phyloP scores from a whole-genome alignment of 2,113 vertebrate species.

The Probosciger aterrimus region DNA sequence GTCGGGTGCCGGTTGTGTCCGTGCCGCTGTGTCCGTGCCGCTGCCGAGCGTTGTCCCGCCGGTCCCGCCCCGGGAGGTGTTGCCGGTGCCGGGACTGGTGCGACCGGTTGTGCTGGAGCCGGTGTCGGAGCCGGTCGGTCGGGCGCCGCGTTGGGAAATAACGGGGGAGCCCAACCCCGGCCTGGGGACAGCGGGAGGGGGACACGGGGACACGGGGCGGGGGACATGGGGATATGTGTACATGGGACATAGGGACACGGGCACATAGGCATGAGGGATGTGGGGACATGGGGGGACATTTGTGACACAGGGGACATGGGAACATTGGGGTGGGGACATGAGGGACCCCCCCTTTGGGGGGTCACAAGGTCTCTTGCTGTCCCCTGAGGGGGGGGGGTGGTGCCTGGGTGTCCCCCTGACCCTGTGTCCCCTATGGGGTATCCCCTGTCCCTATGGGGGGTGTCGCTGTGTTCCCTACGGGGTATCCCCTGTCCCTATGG shows the following conservation, averaged over 20 bases:
- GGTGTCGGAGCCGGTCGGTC: not conserved
- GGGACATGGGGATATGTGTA: too few species aligned
- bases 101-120: not conserved
- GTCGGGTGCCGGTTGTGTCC: too few species aligned
- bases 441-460: too few species aligned
- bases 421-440: not conserved
- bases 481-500: not conserved
- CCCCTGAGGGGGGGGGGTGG: too few species aligned
- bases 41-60: not conserved
- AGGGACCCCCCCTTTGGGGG: not conserved
- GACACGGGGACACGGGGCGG: not conserved
- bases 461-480: not conserved
- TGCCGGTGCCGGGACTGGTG: not conserved
- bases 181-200: not conserved
- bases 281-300: too few species aligned
- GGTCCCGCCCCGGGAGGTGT: not conserved
- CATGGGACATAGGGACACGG: not conserved
- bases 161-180: not conserved
- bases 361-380: not conserved
- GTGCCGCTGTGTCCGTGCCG: not conserved
- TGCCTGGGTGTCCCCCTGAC: not conserved
- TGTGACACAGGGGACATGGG: too few species aligned
- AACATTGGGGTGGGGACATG: not conserved
- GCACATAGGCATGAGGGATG: too few species aligned
- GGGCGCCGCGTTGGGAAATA: not conserved